phyloP scores from a whole-genome alignment of 2,797 vertebrate genomes.

The Rhinatrema bivittatum region DNA sequence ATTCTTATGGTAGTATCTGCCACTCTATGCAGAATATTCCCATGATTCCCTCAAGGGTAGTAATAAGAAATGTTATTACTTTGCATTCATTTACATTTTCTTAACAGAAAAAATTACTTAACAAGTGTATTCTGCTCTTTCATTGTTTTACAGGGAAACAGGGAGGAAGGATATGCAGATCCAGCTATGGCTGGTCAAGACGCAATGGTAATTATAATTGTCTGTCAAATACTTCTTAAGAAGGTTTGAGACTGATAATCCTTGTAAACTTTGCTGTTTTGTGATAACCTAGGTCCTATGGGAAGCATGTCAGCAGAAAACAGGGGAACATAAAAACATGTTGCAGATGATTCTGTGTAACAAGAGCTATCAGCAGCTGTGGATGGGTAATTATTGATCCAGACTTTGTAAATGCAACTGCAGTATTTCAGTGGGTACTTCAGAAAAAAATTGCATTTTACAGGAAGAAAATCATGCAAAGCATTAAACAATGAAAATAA shows the following conservation, averaged over 20 bases:
- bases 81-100: no score
- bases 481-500: no score
- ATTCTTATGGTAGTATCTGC: no score
- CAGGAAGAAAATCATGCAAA: no score
- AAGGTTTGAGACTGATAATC: neutral
- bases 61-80: no score
- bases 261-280: neutral
- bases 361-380: slow-evolving; percentile 58
- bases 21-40: no score
- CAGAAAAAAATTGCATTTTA: slow-evolving; percentile 15
- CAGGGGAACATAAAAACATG: slow-evolving; percentile 59
- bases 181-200: slow-evolving; percentile 55
- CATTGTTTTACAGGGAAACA: slow-evolving; percentile 43
- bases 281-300: slow-evolving; percentile 57
- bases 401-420: neutral
- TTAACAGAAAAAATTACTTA: no score
- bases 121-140: no score
- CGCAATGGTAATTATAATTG: slow-evolving; percentile 50
- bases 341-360: slow-evolving; percentile 63
- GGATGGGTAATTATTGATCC: slow-evolving; percentile 50
- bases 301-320: slow-evolving; percentile 62
- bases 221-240: neutral
- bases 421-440: neutral
- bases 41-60: no score
- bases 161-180: slow-evolving; percentile 57